Percentiles rank a stretch among this genome's conserved stretches.
These are phyloP conservation scores for Salvelinus alpinus DNA, from an alignment of 2,113 vertebrate genomes.

Conservation along the genomic window DNA sequence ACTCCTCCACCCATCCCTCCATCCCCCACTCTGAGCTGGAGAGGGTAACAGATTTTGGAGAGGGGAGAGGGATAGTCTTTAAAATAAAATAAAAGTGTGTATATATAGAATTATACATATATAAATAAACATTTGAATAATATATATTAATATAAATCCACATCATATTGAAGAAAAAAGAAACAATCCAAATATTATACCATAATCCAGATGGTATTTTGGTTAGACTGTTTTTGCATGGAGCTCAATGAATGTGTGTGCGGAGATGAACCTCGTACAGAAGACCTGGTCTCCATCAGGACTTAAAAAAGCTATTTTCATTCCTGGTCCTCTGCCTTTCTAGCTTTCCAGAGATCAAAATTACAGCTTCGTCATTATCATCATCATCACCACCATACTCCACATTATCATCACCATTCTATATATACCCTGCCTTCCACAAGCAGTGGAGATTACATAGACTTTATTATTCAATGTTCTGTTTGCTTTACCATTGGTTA, in stretches of 20 bases:
- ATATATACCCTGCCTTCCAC: not conserved
- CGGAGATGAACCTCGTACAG: conserved; percentile 18
- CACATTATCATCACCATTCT: not conserved
- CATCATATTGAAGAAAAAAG: conserved; percentile 21
- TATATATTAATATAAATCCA: conserved; percentile 44
- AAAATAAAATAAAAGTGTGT: conserved; percentile 17
- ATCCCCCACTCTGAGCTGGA: conserved; percentile 17
- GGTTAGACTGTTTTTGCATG: conserved; percentile 28
- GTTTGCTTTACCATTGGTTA: not conserved
- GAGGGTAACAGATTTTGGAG: conserved; percentile 35
- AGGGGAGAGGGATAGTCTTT: conserved; percentile 11
- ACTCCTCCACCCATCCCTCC: conserved; percentile 32
- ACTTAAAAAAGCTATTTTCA: not conserved
- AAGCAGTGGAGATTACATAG: not conserved
- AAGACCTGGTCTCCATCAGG: conserved; percentile 2
- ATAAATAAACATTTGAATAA: conserved; percentile 19
- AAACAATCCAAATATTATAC: conserved; percentile 37
- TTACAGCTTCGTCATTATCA: not conserved
- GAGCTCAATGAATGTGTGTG: conserved; percentile 37
- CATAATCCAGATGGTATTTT: conserved; percentile 10
- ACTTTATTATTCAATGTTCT: not conserved
- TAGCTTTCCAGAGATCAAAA: conserved; percentile 1
- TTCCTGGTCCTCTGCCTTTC: conserved; percentile 5
- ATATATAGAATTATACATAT: conserved; percentile 18
- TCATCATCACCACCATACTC: too few relatives aligned